phyloP scores from a whole-genome alignment of 1,140 invertebrate genomes.

The Papilio polyxenes region DNA sequence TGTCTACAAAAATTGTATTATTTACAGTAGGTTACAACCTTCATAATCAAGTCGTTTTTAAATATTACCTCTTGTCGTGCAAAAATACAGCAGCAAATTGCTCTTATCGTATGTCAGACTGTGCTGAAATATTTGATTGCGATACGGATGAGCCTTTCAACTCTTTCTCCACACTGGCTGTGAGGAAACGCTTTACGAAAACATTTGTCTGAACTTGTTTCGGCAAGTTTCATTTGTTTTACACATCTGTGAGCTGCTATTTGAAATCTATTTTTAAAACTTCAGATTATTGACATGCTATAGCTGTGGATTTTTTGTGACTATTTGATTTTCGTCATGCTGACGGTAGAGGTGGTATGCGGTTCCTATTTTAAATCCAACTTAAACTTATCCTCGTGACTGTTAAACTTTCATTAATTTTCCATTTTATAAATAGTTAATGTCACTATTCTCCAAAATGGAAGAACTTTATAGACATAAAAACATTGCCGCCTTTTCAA shows the following conservation, averaged over 20 bases:
- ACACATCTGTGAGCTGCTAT: neutral
- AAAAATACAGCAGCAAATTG: neutral
- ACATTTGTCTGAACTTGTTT: conserved; percentile 1
- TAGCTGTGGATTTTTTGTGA: too few species aligned
- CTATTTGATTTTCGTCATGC: too few species aligned
- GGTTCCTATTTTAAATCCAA: too few species aligned
- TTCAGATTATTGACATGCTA: neutral
- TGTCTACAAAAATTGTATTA: too few species aligned
- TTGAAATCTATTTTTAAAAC: neutral
- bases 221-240: neutral
- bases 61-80: neutral
- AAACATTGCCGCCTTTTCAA: too few species aligned
- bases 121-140: conserved; percentile 30
- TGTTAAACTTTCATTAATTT: too few species aligned
- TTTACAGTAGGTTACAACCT: too few species aligned
- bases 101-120: neutral
- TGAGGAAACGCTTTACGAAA: conserved; percentile 26
- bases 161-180: conserved; percentile 25
- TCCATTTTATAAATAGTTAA: too few species aligned
- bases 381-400: too few species aligned
- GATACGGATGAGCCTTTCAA: conserved; percentile 22
- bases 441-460: too few species aligned
- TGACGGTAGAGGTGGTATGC: too few species aligned
- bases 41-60: neutral
- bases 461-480: too few species aligned